These are phyloP conservation scores for Riparia riparia DNA, from an alignment of 2,113 vertebrate species.

Conservation along the genomic window DNA sequence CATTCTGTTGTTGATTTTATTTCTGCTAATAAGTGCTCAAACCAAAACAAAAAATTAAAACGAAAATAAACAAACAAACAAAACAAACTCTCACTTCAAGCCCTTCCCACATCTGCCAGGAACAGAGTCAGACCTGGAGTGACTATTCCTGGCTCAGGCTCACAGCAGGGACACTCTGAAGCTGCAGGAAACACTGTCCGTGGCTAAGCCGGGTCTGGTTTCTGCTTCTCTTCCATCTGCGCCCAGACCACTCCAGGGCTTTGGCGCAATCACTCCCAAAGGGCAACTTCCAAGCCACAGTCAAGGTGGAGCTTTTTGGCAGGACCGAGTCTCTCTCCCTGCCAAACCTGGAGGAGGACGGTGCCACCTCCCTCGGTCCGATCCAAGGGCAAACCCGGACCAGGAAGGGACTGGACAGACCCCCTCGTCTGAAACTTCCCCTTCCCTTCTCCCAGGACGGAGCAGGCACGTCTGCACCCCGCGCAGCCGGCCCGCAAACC, in stretches of 20 bases:
- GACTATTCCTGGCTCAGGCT: background rate
- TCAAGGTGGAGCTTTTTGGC: background rate
- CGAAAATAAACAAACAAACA: background rate
- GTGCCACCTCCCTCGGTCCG: background rate
- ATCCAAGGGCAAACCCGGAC: background rate
- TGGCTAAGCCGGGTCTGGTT: background rate
- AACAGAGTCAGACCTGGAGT: background rate
- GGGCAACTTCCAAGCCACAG: background rate
- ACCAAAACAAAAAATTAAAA: background rate
- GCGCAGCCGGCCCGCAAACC: background rate
- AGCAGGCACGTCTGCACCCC: background rate
- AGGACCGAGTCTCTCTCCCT: background rate
- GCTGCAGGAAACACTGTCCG: background rate
- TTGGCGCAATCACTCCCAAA: background rate
- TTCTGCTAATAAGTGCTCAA: background rate
- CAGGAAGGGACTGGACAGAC: background rate
- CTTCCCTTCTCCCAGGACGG: background rate
- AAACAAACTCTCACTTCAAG: background rate
- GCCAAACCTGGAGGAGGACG: background rate
- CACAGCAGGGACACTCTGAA: background rate
- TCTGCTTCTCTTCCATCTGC: background rate
- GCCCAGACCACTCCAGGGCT: background rate
- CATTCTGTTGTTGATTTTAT: background rate
- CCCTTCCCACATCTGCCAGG: background rate
- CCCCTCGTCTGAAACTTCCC: background rate